A percentile compares a stretch with the other conserved stretches of the same genome.
phyloP scores from a whole-genome alignment of 2,113 vertebrate genomes.

The Archocentrus centrarchus region DNA sequence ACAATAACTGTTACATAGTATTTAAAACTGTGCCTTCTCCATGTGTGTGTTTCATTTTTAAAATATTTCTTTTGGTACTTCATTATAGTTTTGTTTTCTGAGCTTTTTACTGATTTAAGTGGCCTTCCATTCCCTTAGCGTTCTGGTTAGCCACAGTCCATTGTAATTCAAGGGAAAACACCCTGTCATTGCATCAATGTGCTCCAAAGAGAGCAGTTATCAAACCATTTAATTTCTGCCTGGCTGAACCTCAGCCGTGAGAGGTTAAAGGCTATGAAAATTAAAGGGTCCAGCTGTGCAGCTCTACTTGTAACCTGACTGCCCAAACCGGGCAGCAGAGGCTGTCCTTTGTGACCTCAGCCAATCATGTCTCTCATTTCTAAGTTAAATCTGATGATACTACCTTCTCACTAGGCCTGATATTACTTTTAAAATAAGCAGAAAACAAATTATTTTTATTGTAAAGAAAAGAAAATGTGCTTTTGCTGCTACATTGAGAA shows the following conservation, averaged over 20 bases:
- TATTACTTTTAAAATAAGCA: not conserved
- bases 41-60: not conserved
- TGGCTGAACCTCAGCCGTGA: conserved; percentile 21
- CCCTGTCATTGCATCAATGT: conserved; percentile 13
- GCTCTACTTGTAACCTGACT: not conserved
- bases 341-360: not conserved
- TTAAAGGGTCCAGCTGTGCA: conserved; percentile 28
- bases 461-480: not conserved
- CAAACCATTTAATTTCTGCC: conserved; percentile 28
- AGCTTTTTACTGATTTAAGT: not conserved
- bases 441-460: not conserved
- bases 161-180: conserved; percentile 41
- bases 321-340: not conserved
- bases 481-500: not conserved
- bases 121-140: not conserved
- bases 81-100: not conserved
- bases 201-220: conserved; percentile 12
- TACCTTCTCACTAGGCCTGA: not conserved
- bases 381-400: not conserved
- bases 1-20: not conserved
- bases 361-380: not conserved
- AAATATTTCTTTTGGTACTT: not conserved
- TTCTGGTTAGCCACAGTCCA: conserved; percentile 6
- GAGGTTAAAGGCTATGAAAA: conserved; percentile 58
- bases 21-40: not conserved